Conservation (phyloP, 2,797 vertebrate genomes). For the Acridotheres tristis region DNA sequence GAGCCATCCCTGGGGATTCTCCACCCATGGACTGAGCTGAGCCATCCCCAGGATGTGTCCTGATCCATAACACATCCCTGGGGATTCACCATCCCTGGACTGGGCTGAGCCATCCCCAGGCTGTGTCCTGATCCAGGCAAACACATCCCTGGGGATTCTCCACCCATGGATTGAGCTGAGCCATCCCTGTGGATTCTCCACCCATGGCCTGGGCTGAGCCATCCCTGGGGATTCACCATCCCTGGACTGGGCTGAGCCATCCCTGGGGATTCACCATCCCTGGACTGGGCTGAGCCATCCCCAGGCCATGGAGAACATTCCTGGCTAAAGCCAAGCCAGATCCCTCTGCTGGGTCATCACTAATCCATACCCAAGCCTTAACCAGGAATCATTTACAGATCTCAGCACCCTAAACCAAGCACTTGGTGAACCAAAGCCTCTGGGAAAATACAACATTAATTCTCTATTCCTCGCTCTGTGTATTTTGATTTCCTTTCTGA, state of each 20-base stretch:
- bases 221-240: neutral
- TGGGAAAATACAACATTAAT: neutral
- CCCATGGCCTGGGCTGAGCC: no score
- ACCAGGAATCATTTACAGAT: neutral
- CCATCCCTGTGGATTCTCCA: no score
- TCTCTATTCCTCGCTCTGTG: neutral
- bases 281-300: neutral
- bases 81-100: neutral
- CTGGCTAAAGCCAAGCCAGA: neutral
- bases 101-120: neutral
- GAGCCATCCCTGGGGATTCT: neutral
- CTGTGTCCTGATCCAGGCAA: neutral
- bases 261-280: neutral
- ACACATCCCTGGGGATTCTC: neutral
- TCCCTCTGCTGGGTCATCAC: neutral
- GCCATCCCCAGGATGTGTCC: no score
- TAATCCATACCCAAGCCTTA: neutral
- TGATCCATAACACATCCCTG: neutral
- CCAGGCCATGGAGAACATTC: neutral
- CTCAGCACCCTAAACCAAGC: neutral
- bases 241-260: neutral
- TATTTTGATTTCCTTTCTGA: conserved; percentile 30
- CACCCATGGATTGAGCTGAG: neutral
- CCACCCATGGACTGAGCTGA: neutral
- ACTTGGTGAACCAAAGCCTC: neutral